Percentiles rank a stretch among this genome's conserved stretches.
Evolutionary conservation across 2,113 vertebrate genomes (phyloP).

Genomic region (Poecilia latipinna): DNA sequence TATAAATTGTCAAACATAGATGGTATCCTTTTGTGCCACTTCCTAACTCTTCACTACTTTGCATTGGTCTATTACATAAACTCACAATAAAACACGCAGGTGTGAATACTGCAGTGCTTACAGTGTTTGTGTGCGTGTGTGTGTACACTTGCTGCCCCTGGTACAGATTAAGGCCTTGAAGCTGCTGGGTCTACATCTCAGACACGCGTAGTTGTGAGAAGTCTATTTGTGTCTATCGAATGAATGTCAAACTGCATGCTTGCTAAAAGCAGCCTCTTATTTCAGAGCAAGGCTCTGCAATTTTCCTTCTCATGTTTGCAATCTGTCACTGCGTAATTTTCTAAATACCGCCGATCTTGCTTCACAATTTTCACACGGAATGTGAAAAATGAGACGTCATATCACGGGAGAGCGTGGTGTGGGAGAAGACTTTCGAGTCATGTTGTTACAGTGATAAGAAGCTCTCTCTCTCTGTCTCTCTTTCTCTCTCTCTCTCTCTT

Average conservation of each 20-base stretch:
- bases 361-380: slow-evolving; percentile 5
- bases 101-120: neutral
- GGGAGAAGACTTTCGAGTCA: slow-evolving; percentile 14
- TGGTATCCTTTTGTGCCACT: no score
- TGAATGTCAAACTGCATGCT: slow-evolving; percentile 3
- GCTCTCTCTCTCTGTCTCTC: neutral
- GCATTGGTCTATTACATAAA: no score
- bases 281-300: neutral
- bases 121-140: no score
- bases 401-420: neutral
- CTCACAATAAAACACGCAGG: no score
- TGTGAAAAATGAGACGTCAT: slow-evolving; percentile 8
- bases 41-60: no score
- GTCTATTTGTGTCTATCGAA: slow-evolving; percentile 4
- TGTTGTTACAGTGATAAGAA: slow-evolving; percentile 46
- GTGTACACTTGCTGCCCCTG: neutral
- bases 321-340: neutral
- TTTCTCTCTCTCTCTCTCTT: no score
- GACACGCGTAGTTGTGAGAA: neutral
- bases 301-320: slow-evolving; percentile 1
- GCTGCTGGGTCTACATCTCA: neutral
- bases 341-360: slow-evolving; percentile 10
- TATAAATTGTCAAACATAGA: no score
- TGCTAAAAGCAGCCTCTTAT: neutral
- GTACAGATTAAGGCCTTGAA: neutral